These are phyloP conservation scores for Nematostella vectensis DNA, from an alignment of 92 coral and sea anemone genomes.

Conservation along the genomic window DNA sequence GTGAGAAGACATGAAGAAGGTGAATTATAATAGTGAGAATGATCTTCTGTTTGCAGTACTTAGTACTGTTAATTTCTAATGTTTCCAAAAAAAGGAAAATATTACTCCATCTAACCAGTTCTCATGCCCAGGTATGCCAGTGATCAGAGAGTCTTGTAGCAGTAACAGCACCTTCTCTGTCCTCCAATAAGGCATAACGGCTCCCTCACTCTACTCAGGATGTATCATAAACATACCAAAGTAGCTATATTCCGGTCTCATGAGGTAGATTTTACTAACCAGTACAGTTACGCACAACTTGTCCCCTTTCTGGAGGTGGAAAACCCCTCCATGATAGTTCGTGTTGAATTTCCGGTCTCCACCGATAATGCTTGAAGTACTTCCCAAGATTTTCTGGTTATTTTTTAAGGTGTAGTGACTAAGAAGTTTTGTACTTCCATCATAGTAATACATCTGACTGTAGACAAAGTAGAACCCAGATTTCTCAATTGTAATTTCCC, in stretches of 20 bases:
- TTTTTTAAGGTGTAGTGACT: slow-evolving; percentile 63
- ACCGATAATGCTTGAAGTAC: slow-evolving; percentile 59
- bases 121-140: too few species aligned
- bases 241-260: slow-evolving; percentile 40
- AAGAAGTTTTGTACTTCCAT: slow-evolving; percentile 48
- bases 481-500: slow-evolving; percentile 55
- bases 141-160: too few species aligned
- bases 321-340: slow-evolving; percentile 82
- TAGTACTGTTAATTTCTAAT: too few species aligned
- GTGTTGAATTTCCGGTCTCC: slow-evolving; percentile 46
- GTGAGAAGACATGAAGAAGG: too few species aligned
- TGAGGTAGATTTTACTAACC: slow-evolving; percentile 39
- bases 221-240: slow-evolving; percentile 53
- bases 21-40: too few species aligned
- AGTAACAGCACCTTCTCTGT: too few species aligned
- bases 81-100: too few species aligned
- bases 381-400: slow-evolving; percentile 40
- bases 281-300: slow-evolving; percentile 50
- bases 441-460: slow-evolving; percentile 89
- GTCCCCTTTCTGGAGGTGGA: slow-evolving; percentile 56
- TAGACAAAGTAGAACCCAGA: slow-evolving; percentile 83
- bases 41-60: too few species aligned
- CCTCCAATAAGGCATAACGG: not conserved
- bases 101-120: too few species aligned
- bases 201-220: not conserved